Base-by-base conservation (phyloP, 2,888 invertebrate genomes). In the Oscheius sp. region DNA sequence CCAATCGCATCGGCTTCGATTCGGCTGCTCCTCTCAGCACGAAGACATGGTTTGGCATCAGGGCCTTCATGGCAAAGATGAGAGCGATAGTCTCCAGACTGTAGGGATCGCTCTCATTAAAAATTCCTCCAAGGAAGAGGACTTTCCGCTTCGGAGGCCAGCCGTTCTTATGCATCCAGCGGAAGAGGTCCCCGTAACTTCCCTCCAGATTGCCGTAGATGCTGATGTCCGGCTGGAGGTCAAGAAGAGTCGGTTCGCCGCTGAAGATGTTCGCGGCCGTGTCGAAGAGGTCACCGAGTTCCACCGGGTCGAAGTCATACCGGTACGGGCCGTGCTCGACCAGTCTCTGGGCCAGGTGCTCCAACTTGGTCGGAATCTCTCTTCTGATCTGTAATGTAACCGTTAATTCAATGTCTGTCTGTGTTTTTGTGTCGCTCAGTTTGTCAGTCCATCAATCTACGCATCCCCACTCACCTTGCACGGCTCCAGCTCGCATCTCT, bases 11-110 rank as follows among this genome's bases (percentile, higher is more conserved):
- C 2, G 55, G 70, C 21, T 37, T 9, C 32, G 51, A 68, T 55
- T 82, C 82, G 9, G 80, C 74, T 35, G 74, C 76, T 13, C 82
- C 82, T 4, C 82, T 76, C 0, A 82, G 72, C 7, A 79, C 59
- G 66, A 48, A 79, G 42, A 82, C 78, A 33, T 82, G 71, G 9
- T 75, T 68, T 2, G 80, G 82, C 42, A 79, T 76, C 2, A 76
- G 73, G 9, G 68, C 70, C 78, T 65, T 65, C 65, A 65, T 32
- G 13, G 71, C 58, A 29, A 71, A 71, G 50, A 71, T 60, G 5
- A 71, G 50, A 2, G 71, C 71, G 10, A 71, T 58, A 33, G 58
- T 58, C 29, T 71, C 71, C 33, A 71, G 35, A 4, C 58, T 58
- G 29, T 42, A 58, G n/a, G 47, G 32, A 9, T 29, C 13, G 3